Evolutionary conservation across 2,113 vertebrate genomes (phyloP), one percentile per base, ranked within the genome.

Genomic region (Podiceps cristatus): DNA sequence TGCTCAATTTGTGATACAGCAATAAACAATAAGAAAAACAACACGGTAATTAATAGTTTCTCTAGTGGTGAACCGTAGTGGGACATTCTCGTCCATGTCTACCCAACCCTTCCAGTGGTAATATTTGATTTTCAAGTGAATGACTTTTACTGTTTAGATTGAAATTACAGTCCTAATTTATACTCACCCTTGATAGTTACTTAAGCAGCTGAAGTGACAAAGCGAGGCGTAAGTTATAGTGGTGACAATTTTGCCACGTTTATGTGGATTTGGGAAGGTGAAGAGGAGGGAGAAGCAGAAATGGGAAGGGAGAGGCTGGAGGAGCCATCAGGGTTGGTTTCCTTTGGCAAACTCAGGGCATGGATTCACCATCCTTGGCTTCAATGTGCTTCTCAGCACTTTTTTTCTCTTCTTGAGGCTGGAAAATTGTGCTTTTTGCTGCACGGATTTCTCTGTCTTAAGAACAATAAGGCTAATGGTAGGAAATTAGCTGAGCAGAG

Each of bases 301-400:
- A 14, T 24, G 13, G 31, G 42, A n/a, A 40, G 6, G 42, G 6
- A 20, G 58, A 64, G 11, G 8, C 24, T 11, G 1, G 22, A 62
- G 31, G 37, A 84, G 10, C 29, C 14, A 5, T 8, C 25, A 2
- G 22, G 5, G 3, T 5, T 47, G 28, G 1, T 66, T 92, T 77
- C 9, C 64, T 59, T 12, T 4, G 27, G 11, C 9, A 13, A 56
- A 4, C 9, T 2, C 7, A 2, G 55, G 19, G 9, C n/a, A 0
- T 5, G 53, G 60, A 13, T 35, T 59, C 18, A 0, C 35, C 11
- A 6, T 37, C 53, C 10, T 14, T 40, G 11, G 20, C 5, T 45
- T 35, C 64, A 19, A 0, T 14, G 49, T 44, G 12, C 45, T 85
- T 23, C 63, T 82, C 53, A 45, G 58, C 79, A 33, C 14, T 58